phyloP scores from a whole-genome alignment of 2,113 vertebrate species.

The Dasyurus viverrinus region DNA sequence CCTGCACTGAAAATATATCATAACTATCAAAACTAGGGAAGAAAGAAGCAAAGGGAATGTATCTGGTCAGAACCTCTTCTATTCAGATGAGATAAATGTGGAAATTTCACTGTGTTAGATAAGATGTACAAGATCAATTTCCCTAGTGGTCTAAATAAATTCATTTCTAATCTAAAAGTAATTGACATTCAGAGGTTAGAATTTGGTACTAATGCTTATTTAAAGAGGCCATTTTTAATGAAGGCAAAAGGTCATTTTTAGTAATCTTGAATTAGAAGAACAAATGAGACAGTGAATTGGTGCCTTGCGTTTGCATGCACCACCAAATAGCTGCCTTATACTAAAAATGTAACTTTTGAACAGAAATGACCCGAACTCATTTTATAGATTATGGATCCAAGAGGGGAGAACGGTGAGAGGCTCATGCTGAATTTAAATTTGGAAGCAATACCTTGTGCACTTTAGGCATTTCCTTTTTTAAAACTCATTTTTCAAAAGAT shows the following conservation, averaged over 20 bases:
- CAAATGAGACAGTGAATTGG: slow-evolving; percentile 62
- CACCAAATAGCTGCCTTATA: neutral
- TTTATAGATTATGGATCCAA: slow-evolving; percentile 32
- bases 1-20: neutral
- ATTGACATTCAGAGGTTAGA: slow-evolving; percentile 62
- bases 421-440: neutral
- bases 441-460: neutral
- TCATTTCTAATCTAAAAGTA: slow-evolving; percentile 60
- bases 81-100: slow-evolving; percentile 62
- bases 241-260: slow-evolving; percentile 72
- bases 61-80: slow-evolving; percentile 39
- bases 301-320: slow-evolving; percentile 66
- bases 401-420: neutral
- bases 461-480: neutral
- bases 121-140: slow-evolving; percentile 62
- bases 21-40: slow-evolving; percentile 48
- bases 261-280: slow-evolving; percentile 72
- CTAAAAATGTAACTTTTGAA: slow-evolving; percentile 24
- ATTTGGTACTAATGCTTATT: slow-evolving; percentile 77
- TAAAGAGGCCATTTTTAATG: slow-evolving; percentile 71
- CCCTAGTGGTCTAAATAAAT: slow-evolving; percentile 56
- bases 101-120: slow-evolving; percentile 54
- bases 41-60: slow-evolving; percentile 39
- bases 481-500: slow-evolving; percentile 26
- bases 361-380: slow-evolving; percentile 62